These are phyloP conservation scores for Punctoribates punctum DNA, from an alignment of 2,888 invertebrate genomes.

Conservation along the genomic window DNA sequence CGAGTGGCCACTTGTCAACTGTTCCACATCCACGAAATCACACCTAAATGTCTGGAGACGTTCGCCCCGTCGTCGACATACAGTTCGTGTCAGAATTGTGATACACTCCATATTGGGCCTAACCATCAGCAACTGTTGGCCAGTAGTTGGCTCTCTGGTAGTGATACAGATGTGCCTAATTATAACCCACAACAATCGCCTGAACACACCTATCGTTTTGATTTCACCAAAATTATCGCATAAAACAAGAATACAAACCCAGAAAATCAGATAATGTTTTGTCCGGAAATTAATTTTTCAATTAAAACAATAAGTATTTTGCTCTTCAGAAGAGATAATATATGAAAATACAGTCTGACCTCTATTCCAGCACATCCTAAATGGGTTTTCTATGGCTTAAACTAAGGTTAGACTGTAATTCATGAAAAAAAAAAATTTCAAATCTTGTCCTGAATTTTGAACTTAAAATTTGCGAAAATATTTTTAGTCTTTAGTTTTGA, in stretches of 20 bases:
- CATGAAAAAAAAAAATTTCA: no score
- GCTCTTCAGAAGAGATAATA: no score
- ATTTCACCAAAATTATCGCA: slow-evolving; percentile 1
- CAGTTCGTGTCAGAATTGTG: slow-evolving; percentile 38
- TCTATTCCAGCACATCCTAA: no score
- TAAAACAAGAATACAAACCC: background rate
- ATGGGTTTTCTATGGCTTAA: no score
- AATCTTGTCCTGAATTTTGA: no score
- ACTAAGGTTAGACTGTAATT: no score
- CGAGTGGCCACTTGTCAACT: slow-evolving; percentile 39
- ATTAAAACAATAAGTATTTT: no score
- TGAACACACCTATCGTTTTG: background rate
- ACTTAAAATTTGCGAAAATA: no score
- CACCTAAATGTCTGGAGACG: slow-evolving; percentile 39
- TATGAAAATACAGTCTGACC: no score
- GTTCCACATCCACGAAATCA: slow-evolving; percentile 36
- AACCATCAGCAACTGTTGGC: slow-evolving; percentile 35
- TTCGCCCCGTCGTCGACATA: slow-evolving; percentile 39
- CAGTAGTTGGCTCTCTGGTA: slow-evolving; percentile 8
- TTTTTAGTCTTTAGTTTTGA: no score
- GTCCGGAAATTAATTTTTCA: no score
- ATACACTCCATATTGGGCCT: slow-evolving; percentile 35
- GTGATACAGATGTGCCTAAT: slow-evolving; percentile 1
- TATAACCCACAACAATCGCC: slow-evolving; percentile 4
- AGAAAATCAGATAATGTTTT: no score